Conservation (phyloP, 92 coral and sea anemone species). For the Ricordea florida region DNA sequence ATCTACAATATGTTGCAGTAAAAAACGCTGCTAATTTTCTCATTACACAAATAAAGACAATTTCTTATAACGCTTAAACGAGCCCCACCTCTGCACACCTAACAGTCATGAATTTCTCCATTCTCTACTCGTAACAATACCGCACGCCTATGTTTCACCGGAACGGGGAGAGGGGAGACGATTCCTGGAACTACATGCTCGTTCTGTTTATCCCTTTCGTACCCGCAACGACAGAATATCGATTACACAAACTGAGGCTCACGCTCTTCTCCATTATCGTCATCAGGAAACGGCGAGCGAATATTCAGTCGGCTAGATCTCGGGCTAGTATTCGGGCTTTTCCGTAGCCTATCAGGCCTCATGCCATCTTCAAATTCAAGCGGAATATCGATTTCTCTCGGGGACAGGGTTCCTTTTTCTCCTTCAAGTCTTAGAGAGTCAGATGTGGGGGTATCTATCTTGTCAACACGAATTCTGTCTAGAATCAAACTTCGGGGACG, state of each 20-base stretch:
- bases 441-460: constrained; percentile 28
- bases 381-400: constrained; percentile 58
- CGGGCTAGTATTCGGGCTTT: constrained; percentile 60
- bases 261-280: constrained; percentile 58
- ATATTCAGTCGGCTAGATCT: constrained; percentile 47
- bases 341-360: constrained; percentile 30
- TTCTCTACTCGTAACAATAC: too few relatives aligned
- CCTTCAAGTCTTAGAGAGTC: constrained; percentile 19
- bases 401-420: constrained; percentile 5
- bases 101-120: too few relatives aligned
- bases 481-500: constrained; percentile 68
- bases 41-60: too few relatives aligned
- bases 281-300: constrained; percentile 79
- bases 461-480: constrained; percentile 50
- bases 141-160: too few relatives aligned
- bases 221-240: background rate
- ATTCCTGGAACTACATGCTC: too few relatives aligned
- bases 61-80: too few relatives aligned
- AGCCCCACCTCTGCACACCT: too few relatives aligned
- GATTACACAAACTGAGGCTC: constrained; percentile 87
- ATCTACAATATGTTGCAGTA: too few relatives aligned
- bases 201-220: too few relatives aligned
- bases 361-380: constrained; percentile 19
- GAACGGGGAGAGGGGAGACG: too few relatives aligned
- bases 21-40: too few relatives aligned